phyloP scores from a whole-genome alignment of 2,888 invertebrate species.

The Sycophila texana region DNA sequence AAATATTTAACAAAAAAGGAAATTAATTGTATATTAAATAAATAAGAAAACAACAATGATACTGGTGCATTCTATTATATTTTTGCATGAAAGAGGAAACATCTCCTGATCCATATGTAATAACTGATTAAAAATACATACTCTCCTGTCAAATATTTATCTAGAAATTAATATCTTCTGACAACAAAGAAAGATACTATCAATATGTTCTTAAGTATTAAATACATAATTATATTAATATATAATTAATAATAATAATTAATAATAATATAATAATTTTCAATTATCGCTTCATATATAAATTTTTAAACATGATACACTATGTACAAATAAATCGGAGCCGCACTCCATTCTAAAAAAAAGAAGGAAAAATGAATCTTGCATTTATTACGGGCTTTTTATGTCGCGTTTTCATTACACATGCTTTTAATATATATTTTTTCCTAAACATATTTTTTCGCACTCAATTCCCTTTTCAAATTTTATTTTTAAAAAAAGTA shows the following conservation, averaged over 20 bases:
- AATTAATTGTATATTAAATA: conserved; percentile 31
- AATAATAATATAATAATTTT: conserved; percentile 65
- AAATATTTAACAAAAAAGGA: conserved; percentile 35
- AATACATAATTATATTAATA: conserved; percentile 68
- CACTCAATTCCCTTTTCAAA: conserved; percentile 51
- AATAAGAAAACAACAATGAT: conserved; percentile 50
- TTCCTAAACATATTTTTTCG: conserved; percentile 42
- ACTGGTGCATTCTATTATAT: conserved; percentile 72
- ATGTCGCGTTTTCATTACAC: conserved; percentile 25
- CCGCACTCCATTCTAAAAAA: conserved; percentile 61
- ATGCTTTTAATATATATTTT: conserved; percentile 39
- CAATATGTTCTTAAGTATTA: conserved; percentile 66
- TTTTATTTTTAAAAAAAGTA: conserved; percentile 51
- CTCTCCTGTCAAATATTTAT: conserved; percentile 65
- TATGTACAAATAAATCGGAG: conserved; percentile 72
- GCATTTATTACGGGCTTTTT: conserved; percentile 46
- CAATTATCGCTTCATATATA: conserved; percentile 65
- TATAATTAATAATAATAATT: conserved; percentile 64
- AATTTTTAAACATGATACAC: conserved; percentile 71
- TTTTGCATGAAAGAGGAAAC: conserved; percentile 72
- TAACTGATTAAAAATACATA: conserved; percentile 71
- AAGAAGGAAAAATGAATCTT: conserved; percentile 55
- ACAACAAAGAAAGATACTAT: conserved; percentile 65
- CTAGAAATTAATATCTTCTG: conserved; percentile 66
- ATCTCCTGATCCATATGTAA: conserved; percentile 69